Evolutionary conservation across 2,797 vertebrate genomes (phyloP), one percentile per base, ranked within the genome.

Genomic region (Pseudopleuronectes americanus): DNA sequence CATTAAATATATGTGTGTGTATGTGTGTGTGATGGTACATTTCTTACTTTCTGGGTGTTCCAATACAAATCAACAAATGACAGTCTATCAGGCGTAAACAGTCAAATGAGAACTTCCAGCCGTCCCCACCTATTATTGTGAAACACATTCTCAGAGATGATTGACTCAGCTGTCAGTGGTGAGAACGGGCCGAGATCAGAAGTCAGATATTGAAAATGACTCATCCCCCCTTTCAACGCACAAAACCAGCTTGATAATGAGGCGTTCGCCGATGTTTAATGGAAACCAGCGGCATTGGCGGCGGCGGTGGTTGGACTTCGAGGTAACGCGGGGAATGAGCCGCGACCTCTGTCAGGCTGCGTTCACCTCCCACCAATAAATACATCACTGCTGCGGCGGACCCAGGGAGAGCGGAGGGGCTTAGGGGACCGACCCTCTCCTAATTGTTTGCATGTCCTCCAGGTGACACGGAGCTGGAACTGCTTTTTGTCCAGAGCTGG

Each of bases 311-410:
- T 2, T 22, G 59, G 31, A 12, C 63, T 73, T 76, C 28, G 61
- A 68, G 65, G 57, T 58, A 54, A 61, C 1, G 14, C 45, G 4
- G 3, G 24, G 56, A 71, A 74, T 62, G 49, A 62, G 59, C 0
- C 31, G 12, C 5, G 28, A 66, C 69, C 65, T 69, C 73, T 76
- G 75, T 81, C 62, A 51, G 31, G 41, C 41, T 45, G 43, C 45
- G 16, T 66, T 81, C 62, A 8, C 17, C 38, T 75, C 31, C 31
- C 19, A 56, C 79, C 59, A 59, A 52, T 71, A 71, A 59, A 52
- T 71, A 71, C 7, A 33, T 45, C 49, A 26, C 4, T 6, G 52
- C 41, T 43, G 41, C 41, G 16, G 41, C 1, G 16, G 41, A 28
- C 21, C 60, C 28, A n/a, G 41, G 4, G 48, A 55, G 24, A 57